A percentile compares a stretch with the other conserved stretches of the same genome.
Conservation (phyloP, 92 coral and sea anemone genomes). For the Plumapathes pennacea region DNA sequence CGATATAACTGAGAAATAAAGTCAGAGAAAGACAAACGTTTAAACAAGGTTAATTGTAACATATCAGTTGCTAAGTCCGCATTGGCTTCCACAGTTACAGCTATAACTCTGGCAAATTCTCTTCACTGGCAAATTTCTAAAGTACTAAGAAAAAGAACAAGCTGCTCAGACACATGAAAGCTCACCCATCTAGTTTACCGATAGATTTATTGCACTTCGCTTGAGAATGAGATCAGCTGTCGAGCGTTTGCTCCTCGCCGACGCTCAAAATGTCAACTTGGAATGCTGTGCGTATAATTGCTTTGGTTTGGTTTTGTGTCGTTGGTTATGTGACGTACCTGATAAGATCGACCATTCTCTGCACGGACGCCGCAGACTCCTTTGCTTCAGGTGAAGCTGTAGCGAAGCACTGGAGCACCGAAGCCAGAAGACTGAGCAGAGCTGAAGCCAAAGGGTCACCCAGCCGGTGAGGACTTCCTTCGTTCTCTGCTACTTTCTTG, state of each 20-base stretch:
- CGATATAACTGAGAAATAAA: constrained; percentile 96
- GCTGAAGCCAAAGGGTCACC: constrained; percentile 79
- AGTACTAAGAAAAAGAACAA: background rate
- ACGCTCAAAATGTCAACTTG: too few species aligned
- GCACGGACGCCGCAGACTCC: constrained; percentile 60
- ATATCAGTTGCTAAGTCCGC: too few species aligned
- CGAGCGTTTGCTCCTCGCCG: too few species aligned
- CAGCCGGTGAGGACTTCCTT: constrained; percentile 18
- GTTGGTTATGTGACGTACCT: too few species aligned
- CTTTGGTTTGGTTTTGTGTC: too few species aligned
- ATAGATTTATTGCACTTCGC: background rate
- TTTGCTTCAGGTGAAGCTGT: constrained; percentile 54
- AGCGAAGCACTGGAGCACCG: constrained; percentile 77
- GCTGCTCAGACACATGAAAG: background rate
- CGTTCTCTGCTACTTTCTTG: constrained; percentile 73
- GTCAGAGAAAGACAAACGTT: too few species aligned
- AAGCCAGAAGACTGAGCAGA: constrained; percentile 69
- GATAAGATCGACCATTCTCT: constrained; percentile 83
- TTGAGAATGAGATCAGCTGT: background rate
- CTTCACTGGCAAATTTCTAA: too few species aligned
- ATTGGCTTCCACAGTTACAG: too few species aligned
- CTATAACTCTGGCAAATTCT: too few species aligned
- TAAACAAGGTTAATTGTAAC: background rate
- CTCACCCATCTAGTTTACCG: background rate
- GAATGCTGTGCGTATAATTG: too few species aligned